phyloP scores from a whole-genome alignment of 1,140 invertebrate genomes.

The Marisa cornuarietis region DNA sequence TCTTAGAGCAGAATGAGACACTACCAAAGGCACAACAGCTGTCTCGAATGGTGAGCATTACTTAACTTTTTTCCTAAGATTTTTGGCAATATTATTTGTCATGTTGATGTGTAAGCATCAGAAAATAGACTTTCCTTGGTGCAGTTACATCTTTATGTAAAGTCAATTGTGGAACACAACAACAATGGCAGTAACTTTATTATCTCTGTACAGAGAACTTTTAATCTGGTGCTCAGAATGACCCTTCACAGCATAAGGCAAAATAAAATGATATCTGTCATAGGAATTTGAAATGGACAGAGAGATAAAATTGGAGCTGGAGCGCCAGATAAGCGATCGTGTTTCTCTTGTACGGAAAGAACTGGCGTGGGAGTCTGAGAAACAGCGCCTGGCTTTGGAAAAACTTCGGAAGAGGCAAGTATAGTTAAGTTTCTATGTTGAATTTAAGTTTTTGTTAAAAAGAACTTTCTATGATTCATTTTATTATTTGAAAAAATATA shows the following conservation, averaged over 20 bases:
- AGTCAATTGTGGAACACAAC: too few relatives aligned
- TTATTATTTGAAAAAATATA: too few relatives aligned
- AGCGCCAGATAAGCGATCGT: conserved; percentile 57
- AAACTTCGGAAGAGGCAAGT: conserved; percentile 73
- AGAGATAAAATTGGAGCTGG: conserved; percentile 61
- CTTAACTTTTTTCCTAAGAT: background rate
- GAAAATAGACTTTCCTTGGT: too few relatives aligned
- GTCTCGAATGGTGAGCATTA: conserved; percentile 50
- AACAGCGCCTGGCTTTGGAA: conserved; percentile 74
- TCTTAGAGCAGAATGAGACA: conserved; percentile 61
- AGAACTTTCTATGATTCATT: background rate
- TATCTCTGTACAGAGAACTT: too few relatives aligned
- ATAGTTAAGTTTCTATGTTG: conserved; percentile 5
- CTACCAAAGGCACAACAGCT: conserved; percentile 60
- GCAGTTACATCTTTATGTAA: too few relatives aligned
- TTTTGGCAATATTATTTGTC: too few relatives aligned
- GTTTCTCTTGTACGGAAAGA: conserved; percentile 60
- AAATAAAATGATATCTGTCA: too few relatives aligned
- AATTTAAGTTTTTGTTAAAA: background rate
- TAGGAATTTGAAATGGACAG: conserved; percentile 67
- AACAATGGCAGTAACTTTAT: too few relatives aligned
- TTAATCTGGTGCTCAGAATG: too few relatives aligned
- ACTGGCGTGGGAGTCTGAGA: conserved; percentile 75
- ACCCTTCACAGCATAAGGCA: too few relatives aligned
- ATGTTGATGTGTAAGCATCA: too few relatives aligned